Base-by-base conservation (phyloP, 1,140 invertebrate genomes). In the Philotrypesis tridentata region DNA sequence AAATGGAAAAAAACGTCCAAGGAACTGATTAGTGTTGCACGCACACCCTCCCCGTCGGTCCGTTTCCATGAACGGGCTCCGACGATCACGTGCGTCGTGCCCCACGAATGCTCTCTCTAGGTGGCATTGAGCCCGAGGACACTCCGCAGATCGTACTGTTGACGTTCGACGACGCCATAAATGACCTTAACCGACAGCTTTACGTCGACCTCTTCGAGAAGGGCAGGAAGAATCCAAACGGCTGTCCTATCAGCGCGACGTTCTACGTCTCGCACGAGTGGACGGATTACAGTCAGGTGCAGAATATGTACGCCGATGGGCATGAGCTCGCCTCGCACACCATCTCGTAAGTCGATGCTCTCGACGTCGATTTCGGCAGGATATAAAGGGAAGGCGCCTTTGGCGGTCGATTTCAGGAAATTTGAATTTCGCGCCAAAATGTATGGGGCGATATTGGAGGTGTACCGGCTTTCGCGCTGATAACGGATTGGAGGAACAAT, bases 261-360 rank as follows among this genome's bases (percentile, higher is more conserved):
- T 98, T 99, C 93, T 99, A 99, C 91, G 97, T 99, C 25, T 98
- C 97, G 65, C 98, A 99, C 90, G 97, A 99, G 91, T 99, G 97
- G 96, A 99, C 98, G 43, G 97, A 99, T 92, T 99, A 99, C 93
- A 97, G 96, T 90, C 97, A 98, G 93, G 97, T 99, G 29, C 97
- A 99, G 92, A 98, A 98, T 91, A 94, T 99, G 70, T 98, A 99
- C 90, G 94, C 97, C 84, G 94, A 95, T 89, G 98, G 98, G 86
- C 97, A 99, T 89, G 98, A 99, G 93, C 97, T 99, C 91, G 98
- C 97, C 67, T 97, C 97, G 71, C 97, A 99, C 91, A 98, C 97
- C 83, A 95, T 99, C 87, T 98, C 97, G 97, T 98, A 97, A 98
- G 96, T 96, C 33, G 33, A 71, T 37, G 33, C n/a, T 43, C 0